Base-by-base conservation (phyloP, 2,888 invertebrate species). In the Julus scandinavius region DNA sequence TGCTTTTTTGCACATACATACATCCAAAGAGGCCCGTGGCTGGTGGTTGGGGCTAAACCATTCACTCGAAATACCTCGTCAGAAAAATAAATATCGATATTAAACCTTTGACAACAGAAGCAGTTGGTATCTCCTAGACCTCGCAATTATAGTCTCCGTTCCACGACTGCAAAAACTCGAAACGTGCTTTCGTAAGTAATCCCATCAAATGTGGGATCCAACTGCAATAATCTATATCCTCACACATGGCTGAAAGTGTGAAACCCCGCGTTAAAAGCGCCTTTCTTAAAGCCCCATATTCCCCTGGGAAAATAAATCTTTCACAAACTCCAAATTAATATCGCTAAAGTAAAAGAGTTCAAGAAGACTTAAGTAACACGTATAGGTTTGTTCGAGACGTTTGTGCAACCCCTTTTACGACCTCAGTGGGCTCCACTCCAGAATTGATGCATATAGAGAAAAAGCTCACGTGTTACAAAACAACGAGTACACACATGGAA, bases 181-280 rank as follows among this genome's bases (percentile, higher is more conserved):
- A 72, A 72, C 72, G 72, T 72, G 29, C 72, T 80, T 38, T 80
- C 80, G 29, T 80, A 80, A 80, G 80, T 80, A 80, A 80, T 80
- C 80, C 38, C 80, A 80, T 80, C 80, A 80, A 80, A 80, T 38
- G 80, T 20, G 38, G 38, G 80, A 80, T 80, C 38, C 80, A 38
- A 38, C 80, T 80, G 9, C 15, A 80, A 38, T 80, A 80, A 80
- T 80, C 80, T 80, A 80, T 80, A 80, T 80, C 80, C 13, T 80
- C 38, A 20, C 80, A 80, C 80, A 29, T 13, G 38, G 80, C 72
- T 80, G 80, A 80, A 80, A 38, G 80, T 80, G 80, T 80, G 38
- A 80, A 80, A 80, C 38, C 38, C 13, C 2, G 72, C 38, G 38
- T 38, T 80, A 29, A 72, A 72, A 72, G 20, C 72, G 63, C 63